Evolutionary conservation across 1,140 invertebrate species (phyloP), one percentile per base, ranked within the genome.

Genomic region (Zaprionus ghesquierei): DNA sequence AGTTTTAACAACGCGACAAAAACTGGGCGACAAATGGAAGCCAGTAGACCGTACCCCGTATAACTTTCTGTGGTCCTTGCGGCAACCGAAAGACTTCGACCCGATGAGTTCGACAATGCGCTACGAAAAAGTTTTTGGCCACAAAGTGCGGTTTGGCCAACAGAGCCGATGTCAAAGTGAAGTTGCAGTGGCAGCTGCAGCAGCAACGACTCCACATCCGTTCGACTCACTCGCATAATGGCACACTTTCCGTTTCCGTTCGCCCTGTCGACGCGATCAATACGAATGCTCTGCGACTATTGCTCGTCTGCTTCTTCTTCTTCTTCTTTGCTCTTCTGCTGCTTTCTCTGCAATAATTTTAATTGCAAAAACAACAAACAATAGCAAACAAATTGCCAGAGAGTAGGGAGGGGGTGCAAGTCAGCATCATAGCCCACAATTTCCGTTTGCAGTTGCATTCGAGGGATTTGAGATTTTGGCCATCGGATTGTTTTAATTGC

Each of bases 401-500:
- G 15, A 25, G 60, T n/a, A 5, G 22, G 29, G 33, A 38, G 3
- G 8, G 94, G 92, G 91, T 97, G 96, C 59, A 94, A 44, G 97
- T 96, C 33, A 96, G 78, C 31, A 93, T 93, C 1, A 96, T 97
- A 46, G 97, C 93, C 89, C 97, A 95, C 84, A 94, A 96, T 92
- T 97, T 97, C 96, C 96, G 97, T 44, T 75, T 63, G 41, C 65
- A 66, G 61, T 56, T 66, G 54, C n/a, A 33, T 29, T 46, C 22
- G n/a, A n/a, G 27, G 25, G 51, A 59, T 63, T 74, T 74, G 23
- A 69, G 64, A 59, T 68, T 62, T 68, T 85, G 81, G 81, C 93
- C 94, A 85, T 94, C 94, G 91, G 94, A 69, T 79, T 94, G 92
- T 68, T 86, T 86, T 82, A 68, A 94, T 95, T 69, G 94, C 95